A percentile compares a stretch with the other conserved stretches of the same genome.
Conservation (phyloP, 2,797 vertebrate species). For the Lates japonicus region DNA sequence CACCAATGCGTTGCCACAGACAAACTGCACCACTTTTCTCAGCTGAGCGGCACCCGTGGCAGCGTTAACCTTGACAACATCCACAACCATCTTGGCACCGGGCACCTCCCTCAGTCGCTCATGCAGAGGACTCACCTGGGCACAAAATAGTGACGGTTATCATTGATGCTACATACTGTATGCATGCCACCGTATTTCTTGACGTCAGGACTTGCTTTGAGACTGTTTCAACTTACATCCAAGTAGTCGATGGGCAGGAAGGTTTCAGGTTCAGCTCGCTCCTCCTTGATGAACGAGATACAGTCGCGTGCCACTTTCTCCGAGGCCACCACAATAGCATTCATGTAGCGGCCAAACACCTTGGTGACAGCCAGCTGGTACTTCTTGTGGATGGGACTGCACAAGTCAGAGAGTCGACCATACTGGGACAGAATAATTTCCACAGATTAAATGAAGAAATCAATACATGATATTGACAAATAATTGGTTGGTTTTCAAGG, state of each 20-base stretch:
- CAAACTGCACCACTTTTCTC: conserved; percentile 93
- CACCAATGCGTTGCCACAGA: conserved; percentile 92
- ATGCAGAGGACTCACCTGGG: conserved; percentile 91
- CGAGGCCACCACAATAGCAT: conserved; percentile 91
- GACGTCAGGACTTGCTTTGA: not conserved
- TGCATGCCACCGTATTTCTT: not conserved
- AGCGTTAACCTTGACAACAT: conserved; percentile 89
- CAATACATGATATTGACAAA: not conserved
- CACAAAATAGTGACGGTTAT: not conserved
- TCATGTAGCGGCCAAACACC: conserved; percentile 91
- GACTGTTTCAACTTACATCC: conserved; percentile 84
- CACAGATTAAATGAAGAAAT: not conserved
- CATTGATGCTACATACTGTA: not conserved
- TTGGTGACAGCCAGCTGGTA: conserved; percentile 96
- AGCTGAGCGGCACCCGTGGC: conserved; percentile 73
- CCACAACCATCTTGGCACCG: conserved; percentile 92
- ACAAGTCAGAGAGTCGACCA: conserved; percentile 93
- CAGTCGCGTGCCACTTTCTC: conserved; percentile 93
- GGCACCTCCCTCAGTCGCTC: conserved; percentile 92
- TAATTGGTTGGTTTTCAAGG: not conserved
- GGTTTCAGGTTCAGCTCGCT: conserved; percentile 93
- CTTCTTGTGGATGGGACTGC: conserved; percentile 96
- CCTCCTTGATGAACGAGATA: conserved; percentile 91
- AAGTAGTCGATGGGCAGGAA: conserved; percentile 96
- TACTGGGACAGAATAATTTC: conserved; percentile 81